Evolutionary conservation across 2,888 invertebrate species (phyloP), one percentile per base, ranked within the genome.

Genomic region (Megamerina dolium): DNA sequence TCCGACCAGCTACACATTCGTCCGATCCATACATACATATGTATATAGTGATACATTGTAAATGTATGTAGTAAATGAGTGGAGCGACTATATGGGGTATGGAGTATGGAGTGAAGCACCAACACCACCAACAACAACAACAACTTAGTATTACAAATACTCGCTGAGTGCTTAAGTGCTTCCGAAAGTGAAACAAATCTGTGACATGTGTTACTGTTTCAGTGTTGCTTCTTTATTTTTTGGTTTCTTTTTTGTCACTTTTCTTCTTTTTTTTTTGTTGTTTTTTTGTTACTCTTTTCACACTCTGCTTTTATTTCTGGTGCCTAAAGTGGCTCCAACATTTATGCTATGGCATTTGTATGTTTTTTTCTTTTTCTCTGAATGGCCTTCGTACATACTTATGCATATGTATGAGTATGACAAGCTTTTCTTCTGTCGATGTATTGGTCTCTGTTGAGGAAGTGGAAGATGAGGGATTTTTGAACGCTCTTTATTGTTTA

Each of bases 121-220:
- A 23, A 6, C 10, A 10, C 23, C 23, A 10, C 23, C 6, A 10
- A 23, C 10, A n/a, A n/a, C n/a, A n/a, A n/a, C n/a, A n/a, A n/a
- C n/a, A n/a, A n/a, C n/a, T n/a, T n/a, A n/a, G n/a, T n/a, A n/a
- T n/a, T n/a, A 26, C 26, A 20, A 18, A 23, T 33, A 23, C 17
- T 29, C 17, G 43, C 38, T 43, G 43, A 43, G 43, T 38, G 43
- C 43, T 43, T 43, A 43, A 43, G 43, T 43, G 64, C 66, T 66
- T 65, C 64, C 62, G 63, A 60, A 61, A 60, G 57, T 56, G 62
- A 63, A 65, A 66, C 66, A 66, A 65, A 66, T 65, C 67, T 65
- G 66, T 63, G 64, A 65, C 64, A 65, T 66, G 62, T 65, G 67
- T 65, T 65, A 56, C 51, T 19, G 39, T 34, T 34, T 34, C 20